These are phyloP conservation scores for Malachius bipustulatus DNA, from an alignment of 2,888 invertebrate species.

Conservation along the genomic window DNA sequence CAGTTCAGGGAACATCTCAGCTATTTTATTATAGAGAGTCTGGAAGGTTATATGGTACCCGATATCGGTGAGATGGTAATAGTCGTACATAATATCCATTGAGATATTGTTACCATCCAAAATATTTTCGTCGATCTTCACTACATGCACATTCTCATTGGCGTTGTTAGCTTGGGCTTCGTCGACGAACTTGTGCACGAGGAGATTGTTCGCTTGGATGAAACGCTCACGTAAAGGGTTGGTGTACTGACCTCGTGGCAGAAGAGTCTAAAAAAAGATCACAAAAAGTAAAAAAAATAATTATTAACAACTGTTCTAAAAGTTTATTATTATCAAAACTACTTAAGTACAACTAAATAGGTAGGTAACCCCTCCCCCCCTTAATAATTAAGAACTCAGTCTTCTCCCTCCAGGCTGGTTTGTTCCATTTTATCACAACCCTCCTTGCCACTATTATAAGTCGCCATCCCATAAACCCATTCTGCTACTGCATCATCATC, in stretches of 20 bases:
- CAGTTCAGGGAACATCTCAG: too few relatives aligned
- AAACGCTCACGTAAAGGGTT: conserved; percentile 51
- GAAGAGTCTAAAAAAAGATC: conserved; percentile 41
- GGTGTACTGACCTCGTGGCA: conserved; percentile 53
- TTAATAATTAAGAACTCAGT: too few relatives aligned
- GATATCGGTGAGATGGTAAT: conserved; percentile 50
- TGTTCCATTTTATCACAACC: too few relatives aligned
- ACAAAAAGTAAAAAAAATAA: too few relatives aligned
- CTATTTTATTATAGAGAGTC: conserved; percentile 42
- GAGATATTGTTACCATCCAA: conserved; percentile 46
- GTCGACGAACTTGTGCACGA: conserved; percentile 35
- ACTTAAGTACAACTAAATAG: not conserved
- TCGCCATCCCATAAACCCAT: too few relatives aligned
- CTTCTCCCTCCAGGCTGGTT: too few relatives aligned
- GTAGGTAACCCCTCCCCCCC: too few relatives aligned
- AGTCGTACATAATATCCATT: conserved; percentile 56
- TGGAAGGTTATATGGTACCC: conserved; percentile 52
- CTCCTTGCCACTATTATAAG: too few relatives aligned
- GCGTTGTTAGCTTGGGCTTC: conserved; percentile 30
- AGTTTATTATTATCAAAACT: not conserved
- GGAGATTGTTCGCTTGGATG: conserved; percentile 43
- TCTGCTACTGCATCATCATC: too few relatives aligned
- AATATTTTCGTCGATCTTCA: conserved; percentile 34
- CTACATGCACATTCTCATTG: conserved; percentile 32
- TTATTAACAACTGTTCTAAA: too few relatives aligned